These are phyloP conservation scores for Synanthedon formicaeformis DNA, from an alignment of 2,888 invertebrate species.

Conservation along the genomic window DNA sequence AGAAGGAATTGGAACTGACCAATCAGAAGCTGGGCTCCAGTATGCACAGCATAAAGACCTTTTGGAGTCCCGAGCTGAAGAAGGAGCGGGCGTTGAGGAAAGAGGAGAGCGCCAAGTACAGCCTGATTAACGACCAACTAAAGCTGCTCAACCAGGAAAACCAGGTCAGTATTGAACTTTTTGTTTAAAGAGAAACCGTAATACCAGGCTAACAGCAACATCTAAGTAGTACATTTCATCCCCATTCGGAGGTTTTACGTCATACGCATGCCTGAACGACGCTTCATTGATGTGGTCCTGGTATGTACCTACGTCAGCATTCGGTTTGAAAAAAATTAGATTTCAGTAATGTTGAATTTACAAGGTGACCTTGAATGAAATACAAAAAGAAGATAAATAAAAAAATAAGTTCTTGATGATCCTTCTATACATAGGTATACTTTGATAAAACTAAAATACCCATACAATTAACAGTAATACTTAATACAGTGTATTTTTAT, in stretches of 20 bases:
- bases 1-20: slow-evolving; percentile 94
- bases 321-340: too few relatives aligned
- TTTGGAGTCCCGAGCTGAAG: slow-evolving; percentile 99
- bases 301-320: not conserved
- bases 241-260: slow-evolving; percentile 14
- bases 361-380: too few relatives aligned
- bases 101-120: slow-evolving; percentile 97
- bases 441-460: too few relatives aligned
- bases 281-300: not conserved
- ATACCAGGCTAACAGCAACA: too few relatives aligned
- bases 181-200: too few relatives aligned
- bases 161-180: slow-evolving; percentile 76
- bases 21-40: slow-evolving; percentile 98
- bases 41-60: slow-evolving; percentile 99
- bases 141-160: slow-evolving; percentile 96
- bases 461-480: too few relatives aligned
- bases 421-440: too few relatives aligned
- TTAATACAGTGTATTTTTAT: too few relatives aligned
- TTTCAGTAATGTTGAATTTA: too few relatives aligned
- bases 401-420: too few relatives aligned
- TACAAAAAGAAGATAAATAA: too few relatives aligned
- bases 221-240: too few relatives aligned
- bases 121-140: slow-evolving; percentile 95
- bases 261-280: slow-evolving; percentile 31
- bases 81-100: slow-evolving; percentile 96